phyloP scores from a whole-genome alignment of 1,140 invertebrate genomes.

The Trichonephila clavipes region DNA sequence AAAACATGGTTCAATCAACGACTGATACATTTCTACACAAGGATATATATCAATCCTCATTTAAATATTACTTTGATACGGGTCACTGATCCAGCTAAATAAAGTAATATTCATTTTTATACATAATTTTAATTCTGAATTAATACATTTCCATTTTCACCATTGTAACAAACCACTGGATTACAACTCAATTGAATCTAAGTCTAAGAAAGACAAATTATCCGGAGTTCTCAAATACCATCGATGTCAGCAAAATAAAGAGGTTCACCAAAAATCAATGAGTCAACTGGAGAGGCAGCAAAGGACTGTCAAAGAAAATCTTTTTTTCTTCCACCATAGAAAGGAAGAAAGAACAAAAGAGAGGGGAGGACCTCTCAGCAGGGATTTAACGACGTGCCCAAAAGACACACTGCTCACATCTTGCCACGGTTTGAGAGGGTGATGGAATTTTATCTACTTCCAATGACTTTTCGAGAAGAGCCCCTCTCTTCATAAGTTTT shows the following conservation, averaged over 20 bases:
- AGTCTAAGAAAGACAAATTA: background rate
- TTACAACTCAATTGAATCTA: too few relatives aligned
- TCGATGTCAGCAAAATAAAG: background rate
- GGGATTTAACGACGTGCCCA: background rate
- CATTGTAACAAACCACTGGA: too few relatives aligned
- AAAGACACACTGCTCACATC: background rate
- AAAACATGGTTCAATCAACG: too few relatives aligned
- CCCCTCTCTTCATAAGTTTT: too few relatives aligned
- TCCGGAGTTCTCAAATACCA: background rate
- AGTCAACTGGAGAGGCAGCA: background rate
- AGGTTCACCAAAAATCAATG: background rate
- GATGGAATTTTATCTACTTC: background rate
- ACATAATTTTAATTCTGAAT: too few relatives aligned
- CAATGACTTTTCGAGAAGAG: background rate
- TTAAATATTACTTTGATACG: too few relatives aligned
- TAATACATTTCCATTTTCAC: too few relatives aligned
- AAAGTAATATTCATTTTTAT: too few relatives aligned
- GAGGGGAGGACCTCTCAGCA: background rate
- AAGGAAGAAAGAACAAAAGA: conserved; percentile 14
- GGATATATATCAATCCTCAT: too few relatives aligned
- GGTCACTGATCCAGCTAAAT: too few relatives aligned
- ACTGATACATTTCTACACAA: too few relatives aligned
- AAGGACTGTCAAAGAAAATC: background rate
- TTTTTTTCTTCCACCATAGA: background rate
- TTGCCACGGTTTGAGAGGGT: background rate